Evolutionary conservation across 2,888 invertebrate genomes (phyloP), one percentile per base, ranked within the genome.

Genomic region (Caenorhabditis uteleia): DNA sequence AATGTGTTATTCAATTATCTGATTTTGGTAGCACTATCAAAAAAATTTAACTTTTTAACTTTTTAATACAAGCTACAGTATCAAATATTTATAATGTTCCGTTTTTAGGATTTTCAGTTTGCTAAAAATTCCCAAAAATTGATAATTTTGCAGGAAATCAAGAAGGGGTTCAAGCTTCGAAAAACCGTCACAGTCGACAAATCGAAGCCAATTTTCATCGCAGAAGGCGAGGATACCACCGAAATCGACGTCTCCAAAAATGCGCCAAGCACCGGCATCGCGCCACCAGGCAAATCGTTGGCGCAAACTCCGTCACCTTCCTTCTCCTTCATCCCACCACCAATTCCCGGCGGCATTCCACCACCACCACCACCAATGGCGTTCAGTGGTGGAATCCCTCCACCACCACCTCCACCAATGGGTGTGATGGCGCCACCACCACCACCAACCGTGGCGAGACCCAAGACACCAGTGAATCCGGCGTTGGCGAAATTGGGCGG

Each of bases 181-280:
- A 78, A 78, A 21, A 78, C 80, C 31, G 72, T 74, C 54, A 80
- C 80, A 21, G 68, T 78, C 56, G 80, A 80, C 68, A 80, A 79
- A 57, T 77, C 77, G 21, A 71, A 74, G 49, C 77, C 79, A 12
- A 61, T 76, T 25, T 74, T 80, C 44, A 34, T 45, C n/a, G 70
- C 71, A 21, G 68, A 75, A 40, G 61, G 61, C 33, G 64, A 72
- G 34, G 67, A 69, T 62, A 57, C 64, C 43, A 42, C 27, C 34
- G 57, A 70, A 40, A 56, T 66, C 10, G 56, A 56, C 3, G 50
- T 51, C 23, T 60, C 66, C 20, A 66, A 60, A 38, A 44, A 48
- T 16, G 56, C 66, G 21, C 66, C 66, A n/a, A 31, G 61, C 1
- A 51, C 51, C 40, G 61, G 67, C 26, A 67, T 61, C 27, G 43